These are phyloP conservation scores for Caenorhabditis sinica DNA, from an alignment of 2,888 invertebrate species.

Conservation along the genomic window DNA sequence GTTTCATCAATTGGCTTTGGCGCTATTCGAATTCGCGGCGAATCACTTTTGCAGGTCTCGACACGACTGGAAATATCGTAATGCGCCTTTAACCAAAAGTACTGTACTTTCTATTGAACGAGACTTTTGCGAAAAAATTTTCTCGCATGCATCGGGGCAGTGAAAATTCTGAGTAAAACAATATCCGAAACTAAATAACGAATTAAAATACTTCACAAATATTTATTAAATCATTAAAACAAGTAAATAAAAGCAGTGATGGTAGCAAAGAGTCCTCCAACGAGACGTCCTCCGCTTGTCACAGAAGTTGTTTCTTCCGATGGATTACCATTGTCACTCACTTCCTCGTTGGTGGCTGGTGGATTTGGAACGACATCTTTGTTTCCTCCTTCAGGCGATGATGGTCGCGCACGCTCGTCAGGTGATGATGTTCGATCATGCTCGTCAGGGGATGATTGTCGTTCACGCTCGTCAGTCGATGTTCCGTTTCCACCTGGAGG, in stretches of 20 bases:
- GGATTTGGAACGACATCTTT: background rate
- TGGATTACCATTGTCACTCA: background rate
- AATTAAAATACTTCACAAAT: background rate
- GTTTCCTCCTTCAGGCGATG: background rate
- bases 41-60: no score
- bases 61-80: no score
- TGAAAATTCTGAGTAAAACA: background rate
- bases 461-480: background rate
- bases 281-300: background rate
- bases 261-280: background rate
- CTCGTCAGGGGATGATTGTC: background rate
- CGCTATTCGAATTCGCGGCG: no score
- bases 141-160: no score
- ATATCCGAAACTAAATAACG: background rate
- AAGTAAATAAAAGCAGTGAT: slow-evolving; percentile 6
- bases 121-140: no score
- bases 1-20: no score
- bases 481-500: background rate
- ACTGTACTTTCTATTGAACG: no score
- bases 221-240: slow-evolving; percentile 23
- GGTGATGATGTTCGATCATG: background rate
- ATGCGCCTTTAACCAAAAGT: no score
- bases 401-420: no score
- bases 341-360: background rate
- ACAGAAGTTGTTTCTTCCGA: background rate